A percentile compares a stretch with the other conserved stretches of the same genome.
Conservation (phyloP, 1,140 invertebrate genomes). For the Nasonia giraulti region DNA sequence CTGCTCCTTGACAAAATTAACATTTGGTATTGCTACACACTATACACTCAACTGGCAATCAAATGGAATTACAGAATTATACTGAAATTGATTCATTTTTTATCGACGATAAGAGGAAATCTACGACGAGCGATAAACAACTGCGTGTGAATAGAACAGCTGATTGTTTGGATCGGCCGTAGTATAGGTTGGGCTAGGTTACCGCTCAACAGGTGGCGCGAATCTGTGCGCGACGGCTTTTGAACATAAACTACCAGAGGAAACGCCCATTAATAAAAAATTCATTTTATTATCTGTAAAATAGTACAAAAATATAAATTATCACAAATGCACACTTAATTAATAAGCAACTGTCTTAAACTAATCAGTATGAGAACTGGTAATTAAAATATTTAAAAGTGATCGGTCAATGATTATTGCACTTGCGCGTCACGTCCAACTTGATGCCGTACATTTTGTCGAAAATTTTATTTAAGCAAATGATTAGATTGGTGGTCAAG, state of each 20-base stretch:
- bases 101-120: not conserved
- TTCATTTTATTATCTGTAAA: not conserved
- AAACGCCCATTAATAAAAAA: not conserved
- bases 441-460: not conserved
- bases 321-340: not conserved
- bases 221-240: not conserved
- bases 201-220: not conserved
- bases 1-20: not conserved
- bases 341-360: not conserved
- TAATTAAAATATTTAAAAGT: too few relatives aligned
- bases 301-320: conserved; percentile 1
- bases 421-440: not conserved
- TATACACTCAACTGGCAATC: not conserved
- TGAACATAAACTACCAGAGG: not conserved
- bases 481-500: not conserved
- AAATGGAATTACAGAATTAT: not conserved
- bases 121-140: not conserved
- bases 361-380: not conserved
- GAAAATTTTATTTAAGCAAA: not conserved
- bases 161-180: not conserved
- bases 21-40: not conserved
- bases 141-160: not conserved
- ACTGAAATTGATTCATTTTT: not conserved
- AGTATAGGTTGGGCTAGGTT: not conserved
- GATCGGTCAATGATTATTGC: not conserved